A percentile compares a stretch with the other conserved stretches of the same genome.
Conservation (phyloP, 2,797 vertebrate genomes). For the Spatula versicolor region DNA sequence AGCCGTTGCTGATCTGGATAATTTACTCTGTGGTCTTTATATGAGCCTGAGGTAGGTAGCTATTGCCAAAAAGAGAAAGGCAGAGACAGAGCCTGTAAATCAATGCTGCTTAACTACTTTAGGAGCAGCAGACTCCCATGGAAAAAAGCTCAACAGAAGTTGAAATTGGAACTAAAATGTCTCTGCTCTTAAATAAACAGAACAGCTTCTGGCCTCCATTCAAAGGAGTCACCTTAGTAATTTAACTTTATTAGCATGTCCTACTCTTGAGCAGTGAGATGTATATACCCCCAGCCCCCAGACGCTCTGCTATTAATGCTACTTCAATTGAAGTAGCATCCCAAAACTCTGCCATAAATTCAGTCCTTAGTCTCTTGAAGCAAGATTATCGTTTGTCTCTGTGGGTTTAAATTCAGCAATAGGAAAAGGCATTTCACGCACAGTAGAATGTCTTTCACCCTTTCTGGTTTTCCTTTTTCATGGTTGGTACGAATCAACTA, state of each 20-base stretch:
- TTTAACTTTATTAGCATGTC: not conserved
- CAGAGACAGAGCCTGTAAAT: slow-evolving; percentile 34
- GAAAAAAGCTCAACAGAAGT: slow-evolving; percentile 1
- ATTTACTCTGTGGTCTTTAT: slow-evolving; percentile 21
- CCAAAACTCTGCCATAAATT: not conserved
- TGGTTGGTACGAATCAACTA: not conserved
- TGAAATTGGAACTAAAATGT: slow-evolving; percentile 31
- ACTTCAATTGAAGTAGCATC: not conserved
- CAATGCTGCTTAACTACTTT: slow-evolving; percentile 36
- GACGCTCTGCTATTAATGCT: not conserved
- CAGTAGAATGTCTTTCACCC: not conserved
- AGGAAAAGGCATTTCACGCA: not conserved
- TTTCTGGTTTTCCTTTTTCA: not conserved
- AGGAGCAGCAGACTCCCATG: slow-evolving; percentile 10
- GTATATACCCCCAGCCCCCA: not conserved
- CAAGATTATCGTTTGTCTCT: not conserved
- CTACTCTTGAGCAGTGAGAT: not conserved
- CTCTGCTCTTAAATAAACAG: slow-evolving; percentile 5
- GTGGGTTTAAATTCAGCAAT: not conserved
- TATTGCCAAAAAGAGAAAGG: slow-evolving; percentile 43
- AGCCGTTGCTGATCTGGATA: slow-evolving; percentile 6
- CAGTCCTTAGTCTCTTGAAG: not conserved
- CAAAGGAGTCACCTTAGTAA: not conserved
- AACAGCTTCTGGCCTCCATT: not conserved
- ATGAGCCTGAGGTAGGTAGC: not conserved